Base-by-base conservation (phyloP, 2,797 vertebrate species). In the Trichosurus vulpecula region DNA sequence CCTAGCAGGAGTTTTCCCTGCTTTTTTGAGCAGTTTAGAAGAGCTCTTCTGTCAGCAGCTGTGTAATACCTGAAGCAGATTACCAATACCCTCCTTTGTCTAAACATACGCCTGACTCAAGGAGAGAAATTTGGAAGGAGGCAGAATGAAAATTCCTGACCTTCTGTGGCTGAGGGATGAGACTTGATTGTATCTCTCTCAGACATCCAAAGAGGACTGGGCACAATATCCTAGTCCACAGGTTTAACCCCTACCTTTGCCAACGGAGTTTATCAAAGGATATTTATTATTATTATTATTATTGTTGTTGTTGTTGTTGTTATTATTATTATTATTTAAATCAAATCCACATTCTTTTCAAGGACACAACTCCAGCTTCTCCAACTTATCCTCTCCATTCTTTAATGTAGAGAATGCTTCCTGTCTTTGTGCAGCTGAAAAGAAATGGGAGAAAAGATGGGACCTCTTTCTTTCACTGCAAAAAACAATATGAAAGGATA, bases 401-500 rank as follows among this genome's bases (percentile, higher is more conserved):
- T 54, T 92, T 92, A 81, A 31, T 53, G 25, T 91, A 90, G 54
- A 91, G 91, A 93, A 27, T 95, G 54, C n/a, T 98, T 92, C 91
- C 93, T 96, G 92, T 92, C 90, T 10, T 94, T 93, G 93, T 95
- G 57, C 35, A 57, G 90, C 0, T 58, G 53, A 93, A 52, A 90
- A 95, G 57, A 95, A 94, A 95, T 87, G 0, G 25, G n/a, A 92
- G 35, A 89, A 93, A 96, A 97, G 55, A 87, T 5, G 52, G 96
- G 93, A 81, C 92, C 6, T 53, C 1, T 0, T 95, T 9, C 58
- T 97, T 96, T 91, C 97, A 96, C 90, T 94, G 56, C 25, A 97
- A 47, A 87, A 96, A 93, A 93, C 91, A 95, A 98, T 91, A 94
- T 96, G 95, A 98, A 97, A 97, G 90, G 55, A 93, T 92, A 94